Conservation (phyloP, 2,797 vertebrate species). For the Tenualosa thibaudeaui region DNA sequence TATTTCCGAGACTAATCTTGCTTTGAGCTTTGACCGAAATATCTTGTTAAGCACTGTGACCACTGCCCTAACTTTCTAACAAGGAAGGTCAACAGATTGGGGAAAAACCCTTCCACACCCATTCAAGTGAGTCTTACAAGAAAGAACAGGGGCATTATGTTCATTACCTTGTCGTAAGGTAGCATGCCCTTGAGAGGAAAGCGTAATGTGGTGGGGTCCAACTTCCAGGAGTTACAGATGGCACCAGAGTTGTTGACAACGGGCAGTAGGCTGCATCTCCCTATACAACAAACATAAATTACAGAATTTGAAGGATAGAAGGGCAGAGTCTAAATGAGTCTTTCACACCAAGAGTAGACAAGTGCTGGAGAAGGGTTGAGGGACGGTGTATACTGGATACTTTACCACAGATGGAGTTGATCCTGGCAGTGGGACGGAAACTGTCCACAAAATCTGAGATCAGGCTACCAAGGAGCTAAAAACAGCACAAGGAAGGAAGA, state of each 20-base stretch:
- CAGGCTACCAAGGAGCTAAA: slow-evolving; percentile 90
- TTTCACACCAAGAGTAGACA: background rate
- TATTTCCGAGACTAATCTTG: background rate
- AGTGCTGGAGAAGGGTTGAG: background rate
- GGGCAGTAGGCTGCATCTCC: slow-evolving; percentile 92
- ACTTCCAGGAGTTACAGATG: slow-evolving; percentile 98
- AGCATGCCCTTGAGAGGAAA: slow-evolving; percentile 95
- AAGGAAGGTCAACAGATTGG: background rate
- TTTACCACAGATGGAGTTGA: slow-evolving; percentile 99
- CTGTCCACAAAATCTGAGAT: slow-evolving; percentile 98
- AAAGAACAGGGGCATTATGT: background rate
- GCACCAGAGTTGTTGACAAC: slow-evolving; percentile 98
- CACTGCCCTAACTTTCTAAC: background rate
- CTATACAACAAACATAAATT: background rate
- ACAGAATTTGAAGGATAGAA: background rate
- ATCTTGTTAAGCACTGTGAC: background rate
- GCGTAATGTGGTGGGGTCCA: slow-evolving; percentile 92
- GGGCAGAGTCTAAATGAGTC: background rate
- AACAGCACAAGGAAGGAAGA: background rate
- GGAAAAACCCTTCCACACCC: background rate
- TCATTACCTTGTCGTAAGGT: slow-evolving; percentile 93
- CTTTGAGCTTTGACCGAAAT: too few species aligned
- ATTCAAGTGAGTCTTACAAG: background rate
- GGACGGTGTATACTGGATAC: background rate
- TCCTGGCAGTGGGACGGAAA: slow-evolving; percentile 96